Conservation (phyloP, 2,888 invertebrate species). For the Punctoribates punctum region DNA sequence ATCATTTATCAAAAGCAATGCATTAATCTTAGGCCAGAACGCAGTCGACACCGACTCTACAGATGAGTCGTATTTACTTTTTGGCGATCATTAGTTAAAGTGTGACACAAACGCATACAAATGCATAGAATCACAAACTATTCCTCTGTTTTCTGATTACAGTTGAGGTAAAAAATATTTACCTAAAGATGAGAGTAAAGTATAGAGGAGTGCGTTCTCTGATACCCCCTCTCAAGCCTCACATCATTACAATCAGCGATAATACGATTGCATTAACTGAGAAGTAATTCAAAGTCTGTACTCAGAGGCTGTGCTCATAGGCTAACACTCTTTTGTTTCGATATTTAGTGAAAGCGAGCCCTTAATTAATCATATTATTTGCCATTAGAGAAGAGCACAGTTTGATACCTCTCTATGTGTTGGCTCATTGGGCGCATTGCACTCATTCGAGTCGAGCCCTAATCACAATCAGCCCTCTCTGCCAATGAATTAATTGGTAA, state of each 20-base stretch:
- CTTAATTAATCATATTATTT: conserved; percentile 35
- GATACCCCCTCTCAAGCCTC: conserved; percentile 8
- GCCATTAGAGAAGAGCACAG: conserved; percentile 21
- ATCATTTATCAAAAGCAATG: not conserved
- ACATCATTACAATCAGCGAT: conserved; percentile 24
- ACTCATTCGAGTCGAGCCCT: not conserved
- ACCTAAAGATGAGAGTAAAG: conserved; percentile 30
- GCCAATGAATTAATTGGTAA: conserved; percentile 32
- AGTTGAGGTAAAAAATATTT: conserved; percentile 35
- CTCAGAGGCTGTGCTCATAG: not conserved
- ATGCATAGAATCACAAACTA: not conserved
- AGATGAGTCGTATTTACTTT: conserved; percentile 21
- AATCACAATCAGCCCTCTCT: conserved; percentile 21
- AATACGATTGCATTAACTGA: conserved; percentile 4
- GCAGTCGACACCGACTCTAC: conserved; percentile 11
- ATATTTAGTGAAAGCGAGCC: not conserved
- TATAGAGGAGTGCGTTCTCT: not conserved
- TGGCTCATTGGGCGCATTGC: not conserved
- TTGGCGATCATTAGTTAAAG: conserved; percentile 19
- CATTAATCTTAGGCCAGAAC: conserved; percentile 5
- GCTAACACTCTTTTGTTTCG: conserved; percentile 30
- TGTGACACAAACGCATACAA: conserved; percentile 5
- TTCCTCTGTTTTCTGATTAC: not conserved
- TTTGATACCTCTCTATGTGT: conserved; percentile 7
- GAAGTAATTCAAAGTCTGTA: not conserved